Conservation (phyloP, 2,113 vertebrate species). For the Protomyctophum bolini region DNA sequence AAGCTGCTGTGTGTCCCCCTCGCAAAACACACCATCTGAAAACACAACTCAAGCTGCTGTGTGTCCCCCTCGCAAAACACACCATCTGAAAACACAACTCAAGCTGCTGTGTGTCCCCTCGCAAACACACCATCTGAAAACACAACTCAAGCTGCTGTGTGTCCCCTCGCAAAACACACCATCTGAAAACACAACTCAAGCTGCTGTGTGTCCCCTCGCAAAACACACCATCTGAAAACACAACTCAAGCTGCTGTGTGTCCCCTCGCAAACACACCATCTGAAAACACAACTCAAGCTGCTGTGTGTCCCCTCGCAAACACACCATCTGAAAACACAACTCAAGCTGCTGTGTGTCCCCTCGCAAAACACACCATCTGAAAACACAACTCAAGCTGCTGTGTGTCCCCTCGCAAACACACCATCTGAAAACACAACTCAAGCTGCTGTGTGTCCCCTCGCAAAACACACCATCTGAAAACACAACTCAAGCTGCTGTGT, state of each 20-base stretch:
- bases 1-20: constrained; percentile 41
- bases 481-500: constrained; percentile 20
- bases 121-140: constrained; percentile 60
- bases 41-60: constrained; percentile 20
- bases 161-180: constrained; percentile 50
- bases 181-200: constrained; percentile 58
- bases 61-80: constrained; percentile 46
- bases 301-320: constrained; percentile 45
- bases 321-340: constrained; percentile 61
- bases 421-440: constrained; percentile 62
- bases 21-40: constrained; percentile 58
- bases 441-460: constrained; percentile 41
- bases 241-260: constrained; percentile 24
- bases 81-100: constrained; percentile 61
- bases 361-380: constrained; percentile 60
- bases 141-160: constrained; percentile 20
- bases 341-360: constrained; percentile 32
- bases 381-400: constrained; percentile 24
- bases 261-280: constrained; percentile 58
- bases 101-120: constrained; percentile 41
- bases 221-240: constrained; percentile 62
- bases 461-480: constrained; percentile 60
- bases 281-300: constrained; percentile 42
- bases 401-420: constrained; percentile 43
- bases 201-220: constrained; percentile 41